phyloP scores from a whole-genome alignment of 2,888 invertebrate genomes.

The Caenorhabditis doughertyi region DNA sequence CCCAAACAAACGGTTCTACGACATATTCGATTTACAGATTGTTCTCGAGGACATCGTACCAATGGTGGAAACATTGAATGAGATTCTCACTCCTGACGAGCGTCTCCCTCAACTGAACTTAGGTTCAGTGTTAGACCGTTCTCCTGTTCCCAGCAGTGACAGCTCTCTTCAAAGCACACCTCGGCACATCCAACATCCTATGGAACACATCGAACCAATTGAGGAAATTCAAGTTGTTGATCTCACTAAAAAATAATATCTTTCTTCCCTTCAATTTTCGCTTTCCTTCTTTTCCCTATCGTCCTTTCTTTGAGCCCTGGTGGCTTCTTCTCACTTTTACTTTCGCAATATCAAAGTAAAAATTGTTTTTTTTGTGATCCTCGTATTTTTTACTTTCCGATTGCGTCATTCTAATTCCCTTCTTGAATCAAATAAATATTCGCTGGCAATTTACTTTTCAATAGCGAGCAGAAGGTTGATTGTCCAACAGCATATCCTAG shows the following conservation, averaged over 20 bases:
- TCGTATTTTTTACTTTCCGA: neutral
- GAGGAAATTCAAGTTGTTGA: constrained; percentile 71
- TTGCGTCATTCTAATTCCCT: neutral
- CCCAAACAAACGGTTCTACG: neutral
- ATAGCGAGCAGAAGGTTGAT: too few relatives aligned
- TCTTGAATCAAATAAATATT: neutral
- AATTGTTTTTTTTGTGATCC: constrained; percentile 44
- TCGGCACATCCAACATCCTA: constrained; percentile 14
- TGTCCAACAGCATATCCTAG: too few relatives aligned
- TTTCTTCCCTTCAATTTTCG: neutral
- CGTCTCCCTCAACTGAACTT: constrained; percentile 75
- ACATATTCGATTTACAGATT: constrained; percentile 50
- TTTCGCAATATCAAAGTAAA: constrained; percentile 42
- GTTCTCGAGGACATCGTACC: constrained; percentile 74
- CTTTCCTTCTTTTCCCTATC: neutral
- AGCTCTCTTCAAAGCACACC: constrained; percentile 69
- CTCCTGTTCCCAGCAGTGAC: constrained; percentile 60
- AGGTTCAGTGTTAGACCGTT: constrained; percentile 61
- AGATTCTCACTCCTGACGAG: constrained; percentile 74
- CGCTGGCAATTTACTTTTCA: neutral
- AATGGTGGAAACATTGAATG: constrained; percentile 74
- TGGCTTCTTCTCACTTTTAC: constrained; percentile 15
- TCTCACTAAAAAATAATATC: constrained; percentile 19
- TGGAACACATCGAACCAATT: constrained; percentile 52
- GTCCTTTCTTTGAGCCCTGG: constrained; percentile 14